Base-by-base conservation (phyloP, 2,888 invertebrate species). In the Anarsia innoxiella region DNA sequence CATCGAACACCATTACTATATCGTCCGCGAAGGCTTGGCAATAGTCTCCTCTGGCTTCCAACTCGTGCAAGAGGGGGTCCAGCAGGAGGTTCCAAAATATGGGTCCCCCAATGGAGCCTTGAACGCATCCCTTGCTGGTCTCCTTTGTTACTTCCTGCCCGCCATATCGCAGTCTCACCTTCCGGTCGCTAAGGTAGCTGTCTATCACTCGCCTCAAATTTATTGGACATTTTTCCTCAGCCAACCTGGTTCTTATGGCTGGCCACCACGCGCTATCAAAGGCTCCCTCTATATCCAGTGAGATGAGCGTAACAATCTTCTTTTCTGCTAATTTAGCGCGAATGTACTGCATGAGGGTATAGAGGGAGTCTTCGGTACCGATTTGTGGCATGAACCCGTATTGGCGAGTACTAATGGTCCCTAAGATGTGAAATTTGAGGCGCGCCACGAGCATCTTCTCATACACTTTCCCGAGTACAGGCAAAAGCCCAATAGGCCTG, bases 401-500 rank as follows among this genome's bases (percentile, higher is more conserved):
- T n/a, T 29, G 29, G 14, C 14, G n/a, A 9, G n/a, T 30, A 9
- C 30, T 31, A 16, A 31, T 19, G 3, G 8, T 5, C 9, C 12
- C 19, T 4, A 31, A 8, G 1, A 11, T 5, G 31, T 23, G 31
- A 2, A 1, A 23, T 9, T 12, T 31, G 8, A 31, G 11, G 9
- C 31, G 4, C 1, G 8, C 12, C 1, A 31, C 28, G 1, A 31
- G 8, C 31, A 48, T 23, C 26, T 48, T 42, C n/a, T 44, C 48
- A n/a, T n/a, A n/a, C n/a, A n/a, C n/a, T n/a, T n/a, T n/a, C n/a
- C n/a, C n/a, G 0, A 54, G 23, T 0, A 53, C 39, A 0, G 49
- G 41, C 27, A 55, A 36, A 0, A 51, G 39, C 0, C 52, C 51
- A 1, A 54, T 51, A 0, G 49, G 51, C 25, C 49, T 31, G n/a